phyloP scores from a whole-genome alignment of 2,797 vertebrate genomes.

The Orestias chungarensis region DNA sequence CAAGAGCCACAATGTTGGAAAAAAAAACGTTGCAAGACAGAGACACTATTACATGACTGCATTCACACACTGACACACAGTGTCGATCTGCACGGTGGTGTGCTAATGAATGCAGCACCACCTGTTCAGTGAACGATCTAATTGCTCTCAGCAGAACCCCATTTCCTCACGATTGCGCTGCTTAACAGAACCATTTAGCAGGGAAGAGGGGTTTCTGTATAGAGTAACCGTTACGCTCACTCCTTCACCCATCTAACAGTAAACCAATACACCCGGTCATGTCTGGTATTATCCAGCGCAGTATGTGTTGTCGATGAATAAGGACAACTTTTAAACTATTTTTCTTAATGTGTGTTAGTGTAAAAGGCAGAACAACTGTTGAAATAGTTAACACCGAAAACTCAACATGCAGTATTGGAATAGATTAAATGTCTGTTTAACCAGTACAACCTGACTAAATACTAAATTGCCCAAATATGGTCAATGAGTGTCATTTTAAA shows the following conservation, averaged over 20 bases:
- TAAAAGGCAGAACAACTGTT: too few relatives aligned
- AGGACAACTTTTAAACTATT: not conserved
- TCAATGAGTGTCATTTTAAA: not conserved
- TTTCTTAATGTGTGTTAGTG: not conserved
- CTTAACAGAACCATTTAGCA: slow-evolving; percentile 62
- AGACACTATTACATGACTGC: not conserved
- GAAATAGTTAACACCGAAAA: too few relatives aligned
- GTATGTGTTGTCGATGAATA: not conserved
- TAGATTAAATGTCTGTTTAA: not conserved
- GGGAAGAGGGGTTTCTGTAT: slow-evolving; percentile 55
- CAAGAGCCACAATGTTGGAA: slow-evolving; percentile 12
- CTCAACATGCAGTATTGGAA: too few relatives aligned
- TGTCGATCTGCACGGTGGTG: slow-evolving; percentile 36
- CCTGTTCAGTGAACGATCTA: slow-evolving; percentile 73
- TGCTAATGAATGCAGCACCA: slow-evolving; percentile 73
- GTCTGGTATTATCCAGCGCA: not conserved
- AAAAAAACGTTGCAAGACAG: slow-evolving; percentile 40
- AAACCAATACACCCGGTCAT: slow-evolving; percentile 14
- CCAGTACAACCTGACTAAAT: not conserved
- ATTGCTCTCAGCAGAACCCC: slow-evolving; percentile 71
- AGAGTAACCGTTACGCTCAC: slow-evolving; percentile 31
- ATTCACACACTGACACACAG: slow-evolving; percentile 23
- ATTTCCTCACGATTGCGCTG: slow-evolving; percentile 60
- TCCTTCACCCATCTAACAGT: slow-evolving; percentile 37
- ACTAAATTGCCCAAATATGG: not conserved